Evolutionary conservation across 2,797 vertebrate species (phyloP), one percentile per base, ranked within the genome.

Genomic region (Podargus strigoides): DNA sequence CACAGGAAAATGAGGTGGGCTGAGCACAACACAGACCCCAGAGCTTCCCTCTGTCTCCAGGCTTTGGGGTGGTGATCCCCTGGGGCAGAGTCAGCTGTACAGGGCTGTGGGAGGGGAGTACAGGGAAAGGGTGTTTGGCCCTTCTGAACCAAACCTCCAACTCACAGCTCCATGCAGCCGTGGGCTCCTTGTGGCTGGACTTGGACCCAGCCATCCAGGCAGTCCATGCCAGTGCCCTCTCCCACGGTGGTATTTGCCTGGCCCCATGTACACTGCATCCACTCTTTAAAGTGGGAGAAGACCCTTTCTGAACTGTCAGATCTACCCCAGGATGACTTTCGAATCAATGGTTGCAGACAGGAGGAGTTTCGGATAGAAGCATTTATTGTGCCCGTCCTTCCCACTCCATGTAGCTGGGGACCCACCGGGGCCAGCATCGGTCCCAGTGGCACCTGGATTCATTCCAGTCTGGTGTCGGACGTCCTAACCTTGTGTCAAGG

Each of bases 401-500:
- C 60, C 20, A 10, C 14, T 23, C 81, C 12, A 26, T 1, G 1
- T 6, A 69, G 28, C 37, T 47, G 36, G 20, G 72, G 72, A 41
- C 50, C 69, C 4, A 3, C 13, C 2, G 23, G 66, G 63, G 39
- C 23, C 3, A 2, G 10, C 0, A 0, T 12, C 0, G 32, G 44
- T 78, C 87, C 46, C 74, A 36, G 46, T 5, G 19, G 83, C 58
- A 44, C 73, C 79, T 62, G 56, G 52, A 68, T 95, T 64, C 14
- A 1, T n/a, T 59, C 91, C 91, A 85, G 56, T 5, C 47, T 2
- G 3, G 28, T 16, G 2, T 41, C 1, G 47, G 80, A 78, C 30
- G 7, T 70, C 93, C 87, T 97, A 75, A 96, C 94, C 96, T 96
- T 97, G 96, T n/a, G 2, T 9, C 32, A 44, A 78, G 36, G 30